Evolutionary conservation across 1,140 invertebrate genomes (phyloP).

Genomic region (Microplitis mediator): DNA sequence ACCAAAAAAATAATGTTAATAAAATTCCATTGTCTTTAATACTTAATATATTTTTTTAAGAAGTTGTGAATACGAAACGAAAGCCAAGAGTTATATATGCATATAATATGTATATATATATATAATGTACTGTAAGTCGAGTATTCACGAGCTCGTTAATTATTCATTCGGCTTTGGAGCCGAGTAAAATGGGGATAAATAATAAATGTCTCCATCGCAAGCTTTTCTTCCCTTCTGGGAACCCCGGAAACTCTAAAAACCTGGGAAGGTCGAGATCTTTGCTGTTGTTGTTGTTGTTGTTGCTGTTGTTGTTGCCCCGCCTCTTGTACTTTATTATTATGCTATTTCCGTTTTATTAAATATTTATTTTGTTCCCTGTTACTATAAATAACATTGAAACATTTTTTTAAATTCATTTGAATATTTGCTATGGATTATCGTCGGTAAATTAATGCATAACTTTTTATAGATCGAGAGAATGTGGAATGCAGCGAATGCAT

Average conservation of each 20-base stretch:
- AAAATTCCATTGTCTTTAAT: slow-evolving; percentile 5
- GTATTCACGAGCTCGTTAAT: slow-evolving; percentile 23
- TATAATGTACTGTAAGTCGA: neutral
- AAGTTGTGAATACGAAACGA: neutral
- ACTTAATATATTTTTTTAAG: neutral
- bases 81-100: slow-evolving; percentile 2
- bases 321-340: slow-evolving; percentile 1
- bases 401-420: too few relatives aligned
- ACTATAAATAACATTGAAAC: neutral
- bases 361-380: neutral
- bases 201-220: slow-evolving; percentile 25
- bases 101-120: too few relatives aligned
- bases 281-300: slow-evolving; percentile 4
- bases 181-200: slow-evolving; percentile 25
- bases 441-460: too few relatives aligned
- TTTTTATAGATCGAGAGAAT: too few relatives aligned
- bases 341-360: neutral
- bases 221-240: slow-evolving; percentile 9
- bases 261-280: neutral
- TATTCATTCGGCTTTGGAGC: slow-evolving; percentile 24
- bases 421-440: too few relatives aligned
- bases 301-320: slow-evolving; percentile 4
- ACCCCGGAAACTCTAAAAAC: slow-evolving; percentile 10
- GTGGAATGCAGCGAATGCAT: too few relatives aligned
- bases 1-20: neutral